Evolutionary conservation across 1,140 invertebrate genomes (phyloP), one percentile per base, ranked within the genome.

Genomic region (Pachyrhynchus sulphureomaculatus): DNA sequence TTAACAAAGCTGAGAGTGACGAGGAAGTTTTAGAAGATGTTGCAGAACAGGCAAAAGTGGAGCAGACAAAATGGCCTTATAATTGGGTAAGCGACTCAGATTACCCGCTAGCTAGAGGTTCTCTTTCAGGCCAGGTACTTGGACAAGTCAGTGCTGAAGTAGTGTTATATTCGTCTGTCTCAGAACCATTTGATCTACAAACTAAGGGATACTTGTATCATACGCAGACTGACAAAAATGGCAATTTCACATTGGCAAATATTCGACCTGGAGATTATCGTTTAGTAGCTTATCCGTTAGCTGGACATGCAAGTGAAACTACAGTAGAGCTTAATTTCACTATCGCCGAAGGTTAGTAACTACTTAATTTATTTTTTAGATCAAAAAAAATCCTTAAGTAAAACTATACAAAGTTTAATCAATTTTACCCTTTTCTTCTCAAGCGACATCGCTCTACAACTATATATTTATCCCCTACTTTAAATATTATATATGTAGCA

Each of bases 281-380:
- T 8, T 10, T 53, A n/a, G 10, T 26, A 4, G 23, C 13, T 4
- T 53, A 39, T 26, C 51, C 51, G 10, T 1, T 53, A 13, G 34
- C 34, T 0, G 51, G 51, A 41, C 51, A 53, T 39, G 51, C 33
- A 9, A 53, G 34, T 53, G 51, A 53, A 53, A 24, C 37, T 53
- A 9, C 23, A 13, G 17, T 26, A 9, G 37, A 10, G 4, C 15
- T 21, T 3, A 53, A 39, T 26, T n/a, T 53, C n/a, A 53, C 51
- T 24, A 21, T 53, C n/a, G 13, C 8, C 6, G 18, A 17, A 39
- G 51, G 51, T 53, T 36, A 4, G 34, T n/a, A 4, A 32, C 29
- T 6, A 6, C 5, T 32, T 12, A 6, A 12, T 12, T 4, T 32
- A 6, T 32, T 32, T 6, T 6, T 6, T 32, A 12, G 12, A 32